Base-by-base conservation (phyloP, 2,888 invertebrate species). In the Idaea aversata region DNA sequence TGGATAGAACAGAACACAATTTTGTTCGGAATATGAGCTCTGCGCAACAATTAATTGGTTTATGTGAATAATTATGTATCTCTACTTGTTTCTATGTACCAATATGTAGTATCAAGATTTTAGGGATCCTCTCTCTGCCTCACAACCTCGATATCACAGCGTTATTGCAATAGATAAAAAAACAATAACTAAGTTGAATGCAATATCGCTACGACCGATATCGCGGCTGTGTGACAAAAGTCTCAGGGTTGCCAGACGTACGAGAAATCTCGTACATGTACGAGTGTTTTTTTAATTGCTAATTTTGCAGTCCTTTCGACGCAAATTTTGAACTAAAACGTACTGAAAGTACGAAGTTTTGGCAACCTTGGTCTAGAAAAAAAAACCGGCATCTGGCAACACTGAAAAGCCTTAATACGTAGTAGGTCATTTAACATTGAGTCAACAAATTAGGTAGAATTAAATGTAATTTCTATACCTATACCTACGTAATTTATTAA, bases 401-500 rank as follows among this genome's bases (percentile, higher is more conserved):
- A 25, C 25, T 25, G 25, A 25, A 25, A 25, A 25, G 25, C 25
- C 25, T 25, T 25, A 25, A 25, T 25, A 25, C 25, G 25, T 10
- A 47, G 10, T 47, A 47, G 47, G 10, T 13, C 10, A 15, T 59
- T 58, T 59, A 34, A 59, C 59, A 10, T 59, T 10, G 59, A 59
- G 59, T 59, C 62, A 16, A 63, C 34, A 61, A 63, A 63, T 63
- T 59, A 62, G 65, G 61, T 67, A 64, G 65, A 67, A 63, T 63
- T 38, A 47, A 25, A 62, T 36, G 15, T n/a, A 25, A 58, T 7
- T 61, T 61, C 57, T 64, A 61, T 59, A 47, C 47, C 47, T 47
- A 47, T 7, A 13, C 13, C 7, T 47, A 47, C 47, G 47, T 47
- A 59, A 59, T 10, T 59, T 59, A 59, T 59, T 59, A 15, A 15